Evolutionary conservation across 2,113 vertebrate genomes (phyloP).

Genomic region (Phalacrocorax pelagicus): DNA sequence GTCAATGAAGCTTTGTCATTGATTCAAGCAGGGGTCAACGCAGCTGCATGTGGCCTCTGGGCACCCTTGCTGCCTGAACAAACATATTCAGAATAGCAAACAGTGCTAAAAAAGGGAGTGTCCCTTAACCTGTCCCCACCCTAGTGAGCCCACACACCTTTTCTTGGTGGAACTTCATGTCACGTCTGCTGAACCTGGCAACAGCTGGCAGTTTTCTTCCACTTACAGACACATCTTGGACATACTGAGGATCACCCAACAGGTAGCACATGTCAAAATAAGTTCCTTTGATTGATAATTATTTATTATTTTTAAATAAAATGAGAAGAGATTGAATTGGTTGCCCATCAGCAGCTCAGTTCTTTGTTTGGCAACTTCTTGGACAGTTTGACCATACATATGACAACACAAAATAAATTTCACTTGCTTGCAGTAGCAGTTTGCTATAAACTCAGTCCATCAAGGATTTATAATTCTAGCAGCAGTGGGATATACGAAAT

Average conservation of each 20-base stretch:
- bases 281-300: not conserved
- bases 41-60: not conserved
- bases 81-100: not conserved
- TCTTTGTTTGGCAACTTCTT: not conserved
- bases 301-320: conserved; percentile 60
- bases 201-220: not conserved
- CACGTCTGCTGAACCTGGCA: not conserved
- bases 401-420: conserved; percentile 40
- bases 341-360: conserved; percentile 31
- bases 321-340: not conserved
- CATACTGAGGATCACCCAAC: not conserved
- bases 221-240: not conserved
- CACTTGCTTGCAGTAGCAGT: conserved; percentile 32
- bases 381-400: conserved; percentile 10
- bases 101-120: not conserved
- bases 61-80: not conserved
- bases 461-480: conserved; percentile 37
- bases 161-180: not conserved
- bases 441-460: conserved; percentile 45
- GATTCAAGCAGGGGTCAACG: not conserved
- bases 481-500: conserved; percentile 41
- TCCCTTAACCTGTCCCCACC: not conserved
- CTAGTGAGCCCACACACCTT: not conserved
- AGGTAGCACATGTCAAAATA: not conserved
- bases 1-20: not conserved